Evolutionary conservation across 2,113 vertebrate species (phyloP), one percentile per base, ranked within the genome.

Genomic region (Aspidoscelis tigris): DNA sequence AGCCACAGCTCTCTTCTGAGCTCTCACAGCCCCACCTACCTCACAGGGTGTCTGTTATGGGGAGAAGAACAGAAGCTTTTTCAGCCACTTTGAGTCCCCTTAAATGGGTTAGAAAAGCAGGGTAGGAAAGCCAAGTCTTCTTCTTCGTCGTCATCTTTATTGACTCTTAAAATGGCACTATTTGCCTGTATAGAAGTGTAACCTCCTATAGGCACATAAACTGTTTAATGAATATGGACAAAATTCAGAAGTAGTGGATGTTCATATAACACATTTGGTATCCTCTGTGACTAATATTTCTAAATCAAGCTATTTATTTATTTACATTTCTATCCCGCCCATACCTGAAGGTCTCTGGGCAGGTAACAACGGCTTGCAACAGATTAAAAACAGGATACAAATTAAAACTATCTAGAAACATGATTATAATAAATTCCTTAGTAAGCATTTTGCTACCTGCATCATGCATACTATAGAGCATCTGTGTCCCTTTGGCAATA

Each of bases 361-460:
- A 33, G 33, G 33, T 33, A 33, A 1, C 33, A 33, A 33, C 33
- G 33, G 33, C 33, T 33, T 33, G 33, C 33, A 33, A 33, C 33
- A 33, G 33, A 33, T 33, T 33, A 33, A 33, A 33, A 33, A 33
- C 33, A 33, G 33, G 33, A 33, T 33, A 33, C 33, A 33, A 33
- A 33, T 33, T 33, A 33, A 33, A 33, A 33, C 33, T 33, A 33
- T 79, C 84, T 81, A 76, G 41, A 24, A 78, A 76, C 78, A 5
- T 71, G 41, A 65, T 53, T 21, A 78, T 9, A 79, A 58, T 43
- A 65, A 89, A 87, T 69, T 5, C 81, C 22, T 70, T 76, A 3
- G 24, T 76, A 81, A 65, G 44, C 50, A 39, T 88, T 87, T 91
- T 78, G 33, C 61, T 81, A 80, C 70, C 81, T 76, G 41, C 66